Evolutionary conservation across 2,888 invertebrate species (phyloP), one percentile per base, ranked within the genome.

Genomic region (Agonopterix alstromeriana): DNA sequence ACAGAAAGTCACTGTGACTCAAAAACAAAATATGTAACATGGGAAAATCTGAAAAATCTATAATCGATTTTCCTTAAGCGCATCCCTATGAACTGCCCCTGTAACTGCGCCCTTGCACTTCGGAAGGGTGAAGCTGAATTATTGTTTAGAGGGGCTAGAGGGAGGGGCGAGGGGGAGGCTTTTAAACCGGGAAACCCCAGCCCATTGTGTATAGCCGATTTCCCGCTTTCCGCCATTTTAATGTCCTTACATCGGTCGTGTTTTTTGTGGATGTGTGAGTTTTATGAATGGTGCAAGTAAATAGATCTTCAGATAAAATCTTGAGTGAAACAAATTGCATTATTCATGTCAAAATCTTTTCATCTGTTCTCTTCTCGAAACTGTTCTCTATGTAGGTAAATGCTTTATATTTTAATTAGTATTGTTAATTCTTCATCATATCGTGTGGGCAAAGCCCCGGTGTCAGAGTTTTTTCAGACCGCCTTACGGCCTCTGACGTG

Each of bases 71-170:
- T 27, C 27, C 27, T 27, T 27, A 52, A 51, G 53, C 56, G 55
- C 77, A 68, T 61, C 70, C 60, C 81, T 78, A 70, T 12, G 47
- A 42, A 54, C 54, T 73, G 78, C 82, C 84, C 82, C 74, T 77
- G 72, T 82, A 77, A 86, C 80, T 84, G 86, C 84, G 87, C 87
- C 88, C 87, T 88, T 87, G 87, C 88, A 87, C 88, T 87, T 86
- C 80, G 82, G 81, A 82, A 83, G 87, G 87, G 87, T 86, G 78
- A 84, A 85, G 79, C 80, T 87, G 85, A 88, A 87, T 88, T 88
- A 88, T 88, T 86, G 88, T 87, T 85, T 82, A 83, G 77, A 61
- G 52, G 62, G 57, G 58, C 84, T 82, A 82, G 77, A 61, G 52
- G 62, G 57, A 58, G 11, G 41, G 40, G 51, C 36, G 17, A 35